Percentiles rank a stretch among this genome's conserved stretches.
Evolutionary conservation across 37 sponge, comb jelly and placozoan genomes (phyloP).

Genomic region (Mnemiopsis leidyi): DNA sequence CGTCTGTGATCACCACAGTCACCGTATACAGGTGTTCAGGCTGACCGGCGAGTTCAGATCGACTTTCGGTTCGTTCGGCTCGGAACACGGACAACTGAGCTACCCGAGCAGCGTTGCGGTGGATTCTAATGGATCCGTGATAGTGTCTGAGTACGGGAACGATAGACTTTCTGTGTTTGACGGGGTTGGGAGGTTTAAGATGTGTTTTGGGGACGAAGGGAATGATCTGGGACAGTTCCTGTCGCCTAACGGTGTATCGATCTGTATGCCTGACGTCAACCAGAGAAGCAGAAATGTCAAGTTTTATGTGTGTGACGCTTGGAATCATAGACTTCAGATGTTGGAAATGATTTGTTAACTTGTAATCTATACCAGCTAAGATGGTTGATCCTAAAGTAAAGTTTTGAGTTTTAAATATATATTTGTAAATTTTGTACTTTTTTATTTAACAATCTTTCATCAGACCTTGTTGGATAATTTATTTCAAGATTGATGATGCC

Average conservation of each 20-base stretch:
- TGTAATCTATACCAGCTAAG: too few relatives aligned
- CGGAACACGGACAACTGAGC: constrained; percentile 55
- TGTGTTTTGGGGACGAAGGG: constrained; percentile 62
- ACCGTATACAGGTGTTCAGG: constrained; percentile 73
- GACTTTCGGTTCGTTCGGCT: constrained; percentile 66
- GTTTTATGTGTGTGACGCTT: constrained; percentile 63
- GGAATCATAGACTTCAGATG: constrained; percentile 58
- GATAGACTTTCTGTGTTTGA: constrained; percentile 58
- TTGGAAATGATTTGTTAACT: constrained; percentile 30
- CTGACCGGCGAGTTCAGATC: constrained; percentile 66
- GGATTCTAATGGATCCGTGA: constrained; percentile 66
- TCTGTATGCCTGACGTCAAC: constrained; percentile 35
- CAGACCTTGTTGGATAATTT: too few relatives aligned
- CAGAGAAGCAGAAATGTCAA: constrained; percentile 17
- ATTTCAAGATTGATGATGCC: too few relatives aligned
- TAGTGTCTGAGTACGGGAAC: constrained; percentile 68
- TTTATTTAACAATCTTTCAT: too few relatives aligned
- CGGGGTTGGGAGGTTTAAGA: constrained; percentile 31
- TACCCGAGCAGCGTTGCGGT: constrained; percentile 68
- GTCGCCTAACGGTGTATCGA: constrained; percentile 47
- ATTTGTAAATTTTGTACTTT: too few relatives aligned
- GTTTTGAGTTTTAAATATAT: too few relatives aligned
- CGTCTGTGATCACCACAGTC: constrained; percentile 67
- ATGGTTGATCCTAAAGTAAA: too few relatives aligned
- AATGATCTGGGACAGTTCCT: constrained; percentile 64